These are phyloP conservation scores for Ciconia boyciana DNA, from an alignment of 2,113 vertebrate species.

Conservation along the genomic window DNA sequence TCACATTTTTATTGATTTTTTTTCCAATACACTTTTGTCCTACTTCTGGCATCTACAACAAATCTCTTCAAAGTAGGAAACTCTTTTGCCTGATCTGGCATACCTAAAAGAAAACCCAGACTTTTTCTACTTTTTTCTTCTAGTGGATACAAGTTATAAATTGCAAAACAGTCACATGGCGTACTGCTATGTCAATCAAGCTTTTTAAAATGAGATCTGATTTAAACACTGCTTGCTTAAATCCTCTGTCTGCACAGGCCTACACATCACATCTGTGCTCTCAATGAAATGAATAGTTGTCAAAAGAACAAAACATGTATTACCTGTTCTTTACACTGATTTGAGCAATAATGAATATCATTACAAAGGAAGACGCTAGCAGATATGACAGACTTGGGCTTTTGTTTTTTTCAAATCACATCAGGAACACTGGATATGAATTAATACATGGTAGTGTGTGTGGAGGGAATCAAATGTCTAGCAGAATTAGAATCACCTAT, in stretches of 20 bases:
- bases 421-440: neutral
- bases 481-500: neutral
- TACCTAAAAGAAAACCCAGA: neutral
- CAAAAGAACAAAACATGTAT: conserved; percentile 49
- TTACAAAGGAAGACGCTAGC: neutral
- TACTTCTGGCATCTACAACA: neutral
- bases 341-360: conserved; percentile 9
- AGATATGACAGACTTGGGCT: neutral
- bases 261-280: neutral
- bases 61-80: neutral
- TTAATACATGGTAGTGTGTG: neutral
- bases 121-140: neutral
- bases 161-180: neutral
- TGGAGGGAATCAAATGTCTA: neutral
- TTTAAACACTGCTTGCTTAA: conserved; percentile 33
- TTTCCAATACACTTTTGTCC: neutral
- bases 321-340: conserved; percentile 12
- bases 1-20: neutral
- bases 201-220: neutral
- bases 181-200: neutral
- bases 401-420: neutral
- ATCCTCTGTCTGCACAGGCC: conserved; percentile 15
- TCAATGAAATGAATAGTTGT: conserved; percentile 59
- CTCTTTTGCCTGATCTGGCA: neutral
- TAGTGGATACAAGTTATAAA: neutral